A percentile compares a stretch with the other conserved stretches of the same genome.
These are phyloP conservation scores for Darevskia mixta DNA, from an alignment of 2,797 vertebrate genomes.

Conservation along the genomic window DNA sequence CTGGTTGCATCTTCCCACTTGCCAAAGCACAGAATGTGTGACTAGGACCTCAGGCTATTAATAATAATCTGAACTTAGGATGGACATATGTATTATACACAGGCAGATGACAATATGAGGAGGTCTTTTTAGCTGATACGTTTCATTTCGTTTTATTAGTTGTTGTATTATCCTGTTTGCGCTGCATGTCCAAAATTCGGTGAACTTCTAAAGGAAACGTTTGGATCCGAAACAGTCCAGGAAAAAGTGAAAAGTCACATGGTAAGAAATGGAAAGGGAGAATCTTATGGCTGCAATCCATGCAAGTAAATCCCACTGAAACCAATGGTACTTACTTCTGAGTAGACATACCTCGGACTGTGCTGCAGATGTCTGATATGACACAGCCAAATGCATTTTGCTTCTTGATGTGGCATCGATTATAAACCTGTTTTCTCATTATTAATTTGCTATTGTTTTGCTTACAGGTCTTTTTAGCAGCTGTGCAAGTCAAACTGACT, in stretches of 20 bases:
- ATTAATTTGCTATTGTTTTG: too few species aligned
- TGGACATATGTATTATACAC: neutral
- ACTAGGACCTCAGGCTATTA: neutral
- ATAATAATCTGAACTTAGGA: neutral
- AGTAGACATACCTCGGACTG: too few species aligned
- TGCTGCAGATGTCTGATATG: neutral
- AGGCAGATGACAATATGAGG: neutral
- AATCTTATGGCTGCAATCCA: neutral
- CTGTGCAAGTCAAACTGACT: neutral
- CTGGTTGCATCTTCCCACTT: neutral
- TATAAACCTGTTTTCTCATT: neutral
- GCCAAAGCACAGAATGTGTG: neutral
- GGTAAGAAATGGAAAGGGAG: slow-evolving; percentile 61
- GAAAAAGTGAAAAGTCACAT: slow-evolving; percentile 66
- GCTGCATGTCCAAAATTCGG: slow-evolving; percentile 72
- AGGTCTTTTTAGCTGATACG: slow-evolving; percentile 17
- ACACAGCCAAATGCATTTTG: too few species aligned
- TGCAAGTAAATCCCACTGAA: neutral
- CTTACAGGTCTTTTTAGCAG: neutral
- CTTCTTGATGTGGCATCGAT: too few species aligned
- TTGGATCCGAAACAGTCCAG: slow-evolving; percentile 65
- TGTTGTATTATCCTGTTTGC: slow-evolving; percentile 73
- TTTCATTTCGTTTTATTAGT: slow-evolving; percentile 39
- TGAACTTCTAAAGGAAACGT: slow-evolving; percentile 73
- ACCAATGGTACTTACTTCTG: neutral